phyloP scores from a whole-genome alignment of 2,113 vertebrate species.

The Gasterosteus aculeatus region DNA sequence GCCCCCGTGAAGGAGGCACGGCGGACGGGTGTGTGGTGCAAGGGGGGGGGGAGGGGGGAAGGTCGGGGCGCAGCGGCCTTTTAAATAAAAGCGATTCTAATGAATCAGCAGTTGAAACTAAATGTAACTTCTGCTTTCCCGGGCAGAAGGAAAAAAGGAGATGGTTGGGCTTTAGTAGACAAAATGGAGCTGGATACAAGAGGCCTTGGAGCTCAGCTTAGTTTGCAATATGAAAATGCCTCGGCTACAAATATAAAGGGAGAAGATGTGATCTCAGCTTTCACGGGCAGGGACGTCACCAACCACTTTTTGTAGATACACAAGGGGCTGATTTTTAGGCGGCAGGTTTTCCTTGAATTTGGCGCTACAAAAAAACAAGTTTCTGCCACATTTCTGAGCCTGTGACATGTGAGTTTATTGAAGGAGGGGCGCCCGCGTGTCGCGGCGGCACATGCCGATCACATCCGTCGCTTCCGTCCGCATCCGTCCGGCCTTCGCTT shows the following conservation, averaged over 20 bases:
- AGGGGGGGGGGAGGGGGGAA: neutral
- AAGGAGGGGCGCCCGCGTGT: neutral
- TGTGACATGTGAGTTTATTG: neutral
- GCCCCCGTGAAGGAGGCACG: constrained; percentile 64
- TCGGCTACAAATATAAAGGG: too few relatives aligned
- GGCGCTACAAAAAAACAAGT: neutral
- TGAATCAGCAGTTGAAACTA: neutral
- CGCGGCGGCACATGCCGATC: neutral
- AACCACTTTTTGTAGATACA: too few relatives aligned
- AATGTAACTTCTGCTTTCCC: neutral
- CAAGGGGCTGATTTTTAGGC: too few relatives aligned
- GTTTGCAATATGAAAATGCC: too few relatives aligned
- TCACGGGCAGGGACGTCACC: too few relatives aligned
- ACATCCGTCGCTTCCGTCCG: constrained; percentile 5
- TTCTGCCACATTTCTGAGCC: neutral
- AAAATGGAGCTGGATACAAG: too few relatives aligned
- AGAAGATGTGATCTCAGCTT: too few relatives aligned
- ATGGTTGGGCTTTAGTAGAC: too few relatives aligned
- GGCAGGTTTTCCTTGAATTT: too few relatives aligned
- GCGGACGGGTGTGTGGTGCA: constrained; percentile 7
- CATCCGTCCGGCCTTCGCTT: constrained; percentile 10
- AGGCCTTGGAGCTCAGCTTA: too few relatives aligned
- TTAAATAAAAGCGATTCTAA: constrained; percentile 24
- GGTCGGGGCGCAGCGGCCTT: neutral
- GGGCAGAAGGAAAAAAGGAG: too few relatives aligned